These are phyloP conservation scores for Pedicia rivosa DNA, from an alignment of 2,888 invertebrate genomes.

Conservation along the genomic window DNA sequence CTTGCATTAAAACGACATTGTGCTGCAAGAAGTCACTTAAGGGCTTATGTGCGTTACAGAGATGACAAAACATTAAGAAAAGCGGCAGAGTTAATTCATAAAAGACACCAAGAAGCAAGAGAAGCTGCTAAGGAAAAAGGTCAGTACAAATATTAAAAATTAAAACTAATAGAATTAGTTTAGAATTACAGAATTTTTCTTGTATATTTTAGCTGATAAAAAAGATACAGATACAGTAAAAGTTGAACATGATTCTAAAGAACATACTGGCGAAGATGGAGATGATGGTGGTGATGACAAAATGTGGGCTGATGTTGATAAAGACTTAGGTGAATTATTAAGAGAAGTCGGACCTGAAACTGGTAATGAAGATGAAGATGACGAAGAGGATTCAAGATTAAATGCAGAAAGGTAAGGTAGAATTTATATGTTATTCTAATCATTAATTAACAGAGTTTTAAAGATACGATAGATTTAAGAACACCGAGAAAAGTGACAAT, in stretches of 20 bases:
- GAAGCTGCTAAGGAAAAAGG: slow-evolving; percentile 12
- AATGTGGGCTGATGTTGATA: slow-evolving; percentile 67
- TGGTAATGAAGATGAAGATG: slow-evolving; percentile 54
- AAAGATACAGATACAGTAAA: not conserved
- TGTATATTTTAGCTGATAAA: too few relatives aligned
- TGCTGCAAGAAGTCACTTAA: slow-evolving; percentile 55
- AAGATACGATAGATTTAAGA: slow-evolving; percentile 46
- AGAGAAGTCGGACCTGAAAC: slow-evolving; percentile 49
- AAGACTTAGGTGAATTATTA: slow-evolving; percentile 60
- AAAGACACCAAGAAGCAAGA: slow-evolving; percentile 33
- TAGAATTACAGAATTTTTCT: too few relatives aligned
- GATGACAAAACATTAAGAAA: slow-evolving; percentile 58
- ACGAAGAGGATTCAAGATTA: slow-evolving; percentile 42
- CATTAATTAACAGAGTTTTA: slow-evolving; percentile 10
- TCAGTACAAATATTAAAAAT: not conserved
- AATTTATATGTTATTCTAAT: not conserved
- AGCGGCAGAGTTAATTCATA: slow-evolving; percentile 52
- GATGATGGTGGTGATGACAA: slow-evolving; percentile 46
- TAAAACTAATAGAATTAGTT: not conserved
- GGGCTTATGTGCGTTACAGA: slow-evolving; percentile 59
- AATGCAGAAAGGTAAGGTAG: slow-evolving; percentile 35
- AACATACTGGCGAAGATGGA: slow-evolving; percentile 21
- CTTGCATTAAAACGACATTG: slow-evolving; percentile 54
- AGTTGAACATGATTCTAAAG: slow-evolving; percentile 8
- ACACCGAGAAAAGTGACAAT: slow-evolving; percentile 37